Evolutionary conservation across 2,888 invertebrate species (phyloP), one percentile per base, ranked within the genome.

Genomic region (Oasisia sp.): DNA sequence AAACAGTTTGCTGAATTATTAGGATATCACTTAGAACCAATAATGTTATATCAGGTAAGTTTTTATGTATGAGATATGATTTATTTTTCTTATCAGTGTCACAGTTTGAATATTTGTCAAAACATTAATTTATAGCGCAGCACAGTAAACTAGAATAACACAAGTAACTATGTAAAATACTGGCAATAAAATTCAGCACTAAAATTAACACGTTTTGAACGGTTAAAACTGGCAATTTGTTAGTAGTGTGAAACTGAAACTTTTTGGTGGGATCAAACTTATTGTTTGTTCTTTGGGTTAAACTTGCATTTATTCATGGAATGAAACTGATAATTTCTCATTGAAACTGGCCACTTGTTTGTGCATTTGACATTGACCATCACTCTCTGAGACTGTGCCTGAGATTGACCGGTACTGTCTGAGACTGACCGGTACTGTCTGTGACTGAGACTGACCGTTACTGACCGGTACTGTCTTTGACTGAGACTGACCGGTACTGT

Each of bases 11-110:
- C 99, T 0, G 97, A 97, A 93, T 95, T 98, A 94, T 96, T 98
- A 14, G 98, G 98, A 45, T 98, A 98, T 95, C 97, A 98, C 74
- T 97, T 98, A 93, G 99, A 99, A 96, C 98, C 98, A 32, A 98
- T 99, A 96, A 98, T 99, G 93, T 97, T 99, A 4, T 99, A 99
- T 96, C 99, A 97, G 97, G 97, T 97, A 95, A 94, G 91, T 45
- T 89, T 56, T 91, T 91, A 5, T 38, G 38, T 32, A 38, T 32
- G 8, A 12, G n/a, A 91, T 3, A 27, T 91, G 27, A 32, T 32
- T 91, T 91, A n/a, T 9, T 91, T 5, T 91, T 91, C 7, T 38
- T 3, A 91, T 27, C 14, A 11, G 0, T 14, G 8, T 50, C 50
- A 32, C 0, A 89, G 5, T 32, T 38, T 91, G 32, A 3, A 32